Percentiles rank a stretch among this genome's conserved stretches.
These are phyloP conservation scores for Drosophila seguyi DNA, from an alignment of 1,140 invertebrate genomes.

Conservation along the genomic window DNA sequence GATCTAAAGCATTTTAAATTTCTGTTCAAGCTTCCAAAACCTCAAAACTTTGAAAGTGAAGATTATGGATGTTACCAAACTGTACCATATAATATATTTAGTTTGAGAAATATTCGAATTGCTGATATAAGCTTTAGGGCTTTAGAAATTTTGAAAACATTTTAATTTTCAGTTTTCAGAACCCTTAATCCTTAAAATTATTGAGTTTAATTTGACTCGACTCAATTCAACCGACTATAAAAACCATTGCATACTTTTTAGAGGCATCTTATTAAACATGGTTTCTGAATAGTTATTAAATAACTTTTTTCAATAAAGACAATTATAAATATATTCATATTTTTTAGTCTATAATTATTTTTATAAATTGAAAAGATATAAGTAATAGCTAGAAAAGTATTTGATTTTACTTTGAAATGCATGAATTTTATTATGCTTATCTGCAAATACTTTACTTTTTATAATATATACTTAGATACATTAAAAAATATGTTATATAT, in stretches of 20 bases:
- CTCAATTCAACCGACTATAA: not conserved
- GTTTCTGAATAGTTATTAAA: no score
- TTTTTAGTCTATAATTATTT: no score
- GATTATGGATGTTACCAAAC: not conserved
- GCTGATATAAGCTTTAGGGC: not conserved
- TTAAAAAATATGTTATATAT: no score
- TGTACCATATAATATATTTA: no score
- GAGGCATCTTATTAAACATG: not conserved
- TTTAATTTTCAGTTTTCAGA: not conserved
- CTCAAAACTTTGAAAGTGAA: not conserved
- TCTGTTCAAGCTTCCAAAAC: not conserved
- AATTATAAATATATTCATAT: not conserved
- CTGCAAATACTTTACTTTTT: no score
- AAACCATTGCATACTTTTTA: not conserved
- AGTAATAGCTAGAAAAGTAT: not conserved
- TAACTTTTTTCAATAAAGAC: not conserved
- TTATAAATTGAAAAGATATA: no score
- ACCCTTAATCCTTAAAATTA: not conserved
- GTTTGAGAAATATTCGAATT: not conserved
- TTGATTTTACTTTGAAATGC: no score
- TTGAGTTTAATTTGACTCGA: not conserved
- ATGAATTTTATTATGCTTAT: not conserved
- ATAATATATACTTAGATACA: no score
- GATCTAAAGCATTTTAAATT: not conserved
- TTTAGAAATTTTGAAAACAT: not conserved